Evolutionary conservation across 2,113 vertebrate genomes (phyloP).

Genomic region (Rousettus leschenaultii): DNA sequence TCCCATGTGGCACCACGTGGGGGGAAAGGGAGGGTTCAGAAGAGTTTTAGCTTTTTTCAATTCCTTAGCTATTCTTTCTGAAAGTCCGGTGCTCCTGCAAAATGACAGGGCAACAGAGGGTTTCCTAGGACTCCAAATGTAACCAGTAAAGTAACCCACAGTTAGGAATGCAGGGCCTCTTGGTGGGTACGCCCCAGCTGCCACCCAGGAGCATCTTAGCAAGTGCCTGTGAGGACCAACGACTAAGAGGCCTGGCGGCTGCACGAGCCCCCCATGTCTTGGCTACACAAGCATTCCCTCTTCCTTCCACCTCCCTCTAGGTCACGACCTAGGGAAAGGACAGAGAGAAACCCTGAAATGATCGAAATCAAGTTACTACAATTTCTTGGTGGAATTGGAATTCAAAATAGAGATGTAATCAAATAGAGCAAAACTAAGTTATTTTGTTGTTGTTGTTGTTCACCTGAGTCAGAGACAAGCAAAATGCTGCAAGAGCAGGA

Average conservation of each 20-base stretch:
- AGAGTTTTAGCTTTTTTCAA: background rate
- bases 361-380: too few species aligned
- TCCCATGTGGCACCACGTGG: background rate
- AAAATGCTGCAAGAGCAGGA: background rate
- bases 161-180: background rate
- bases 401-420: too few species aligned
- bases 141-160: background rate
- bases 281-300: background rate
- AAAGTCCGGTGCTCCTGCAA: background rate
- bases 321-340: too few species aligned
- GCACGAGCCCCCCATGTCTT: background rate
- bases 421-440: constrained; percentile 35
- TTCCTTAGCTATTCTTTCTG: background rate
- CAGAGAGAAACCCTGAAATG: too few species aligned
- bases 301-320: background rate
- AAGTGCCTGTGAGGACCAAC: background rate
- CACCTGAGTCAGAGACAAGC: background rate
- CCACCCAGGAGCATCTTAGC: background rate
- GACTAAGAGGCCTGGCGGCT: background rate
- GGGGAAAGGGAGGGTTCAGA: background rate
- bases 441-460: background rate
- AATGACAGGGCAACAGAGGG: background rate
- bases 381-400: too few species aligned
- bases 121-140: background rate
- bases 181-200: background rate